Base-by-base conservation (phyloP, 1,140 invertebrate genomes). In the Nephila pilipes region DNA sequence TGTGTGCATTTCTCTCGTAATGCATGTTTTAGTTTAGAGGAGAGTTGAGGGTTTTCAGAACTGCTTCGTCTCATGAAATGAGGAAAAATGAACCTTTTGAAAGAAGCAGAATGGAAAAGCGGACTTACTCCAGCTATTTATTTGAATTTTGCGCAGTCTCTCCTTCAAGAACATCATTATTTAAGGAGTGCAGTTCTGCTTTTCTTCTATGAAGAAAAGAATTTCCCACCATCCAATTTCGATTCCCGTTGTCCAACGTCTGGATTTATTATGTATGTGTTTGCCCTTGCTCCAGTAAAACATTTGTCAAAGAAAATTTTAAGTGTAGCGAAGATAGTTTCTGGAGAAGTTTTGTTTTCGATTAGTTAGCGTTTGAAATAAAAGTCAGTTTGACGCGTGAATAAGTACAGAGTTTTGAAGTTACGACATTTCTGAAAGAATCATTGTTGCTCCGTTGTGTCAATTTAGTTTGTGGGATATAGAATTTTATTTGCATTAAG, bases 151-250 rank as follows among this genome's bases (percentile, higher is more conserved):
- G 32, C 36, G 46, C 57, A 60, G 55, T 60, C 46, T 87, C 32
- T 63, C 32, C 85, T 60, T 87, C 58, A 25, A 63, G 69, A 87
- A 87, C 85, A 87, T 87, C 85, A 60, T 87, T 87, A 87, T 60
- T 87, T 87, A 58, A 46, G 46, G 54, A 22, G 80, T 55, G 38
- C 25, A 81, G 36, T 55, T 46, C 80, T 54, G 80, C 46, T 46
- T n/a, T 54, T 81, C 46, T 81, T 81, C 46, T 54, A 81, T 54
- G 22, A 29, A 36, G 69, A 75, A 32, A 32, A 75, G 69, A 36
- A 32, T 75, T 46, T 75, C 69, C 29, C 69, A 75, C 69, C 69
- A 18, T 75, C 69, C 69, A 75, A 75, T 75, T 75, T 75, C 69
- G 69, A 75, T 75, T 46, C 38, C 20, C 22, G 38, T 55, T 81